Percentiles rank a stretch among this genome's conserved stretches.
Evolutionary conservation across 2,797 vertebrate species (phyloP).

Genomic region (Scyliorhinus canicula): DNA sequence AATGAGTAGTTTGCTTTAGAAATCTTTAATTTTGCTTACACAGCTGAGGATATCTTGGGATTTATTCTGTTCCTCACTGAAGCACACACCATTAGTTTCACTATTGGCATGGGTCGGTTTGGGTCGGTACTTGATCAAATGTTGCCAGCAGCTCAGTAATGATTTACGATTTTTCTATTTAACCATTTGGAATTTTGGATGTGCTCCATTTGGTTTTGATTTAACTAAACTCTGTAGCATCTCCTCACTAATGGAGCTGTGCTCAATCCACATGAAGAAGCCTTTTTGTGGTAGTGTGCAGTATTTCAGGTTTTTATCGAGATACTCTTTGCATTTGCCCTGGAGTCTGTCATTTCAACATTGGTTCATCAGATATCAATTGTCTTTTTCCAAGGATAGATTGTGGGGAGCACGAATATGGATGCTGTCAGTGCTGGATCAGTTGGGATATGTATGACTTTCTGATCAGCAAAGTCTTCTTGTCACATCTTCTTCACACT

Average conservation of each 20-base stretch:
- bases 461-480: background rate
- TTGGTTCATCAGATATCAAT: background rate
- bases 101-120: background rate
- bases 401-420: background rate
- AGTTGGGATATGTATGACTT: background rate
- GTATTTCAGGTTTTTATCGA: background rate
- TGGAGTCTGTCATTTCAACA: background rate
- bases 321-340: background rate
- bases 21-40: background rate
- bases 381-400: background rate
- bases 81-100: background rate
- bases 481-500: background rate
- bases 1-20: background rate
- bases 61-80: background rate
- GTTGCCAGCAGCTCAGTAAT: background rate
- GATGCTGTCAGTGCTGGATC: background rate
- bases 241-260: background rate
- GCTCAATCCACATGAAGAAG: background rate
- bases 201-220: background rate
- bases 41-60: background rate
- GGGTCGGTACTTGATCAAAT: background rate
- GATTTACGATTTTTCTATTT: background rate
- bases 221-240: background rate
- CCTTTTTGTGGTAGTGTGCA: background rate
- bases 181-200: background rate